Base-by-base conservation (phyloP, 92 coral and sea anemone species). In the Umimayanthus chanpuru region DNA sequence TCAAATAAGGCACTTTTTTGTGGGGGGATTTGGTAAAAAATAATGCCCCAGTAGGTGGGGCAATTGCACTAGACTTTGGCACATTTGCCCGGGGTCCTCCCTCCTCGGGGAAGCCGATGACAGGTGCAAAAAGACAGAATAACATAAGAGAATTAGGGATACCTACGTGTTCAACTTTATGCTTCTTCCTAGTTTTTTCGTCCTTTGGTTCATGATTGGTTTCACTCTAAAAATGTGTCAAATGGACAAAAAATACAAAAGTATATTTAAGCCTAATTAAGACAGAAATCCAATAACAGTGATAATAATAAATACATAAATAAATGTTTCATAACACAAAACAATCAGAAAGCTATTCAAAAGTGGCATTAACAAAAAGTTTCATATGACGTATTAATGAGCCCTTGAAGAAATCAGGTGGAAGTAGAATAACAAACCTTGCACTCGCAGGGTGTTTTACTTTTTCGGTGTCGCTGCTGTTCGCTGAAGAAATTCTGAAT, bases 151-250 rank as follows among this genome's bases (percentile, higher is more conserved):
- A 85, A 85, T 85, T 70, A 85, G 38, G 79, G 80, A 79, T 88
- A 88, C 85, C 78, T 80, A 88, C 86, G 8, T 88, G 78, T 70
- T 79, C 47, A 30, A 79, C 90, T 88, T 88, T 79, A n/a, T 88
- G 90, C 90, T 88, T 88, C 90, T 88, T 88, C 85, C 76, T 86
- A 86, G 53, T 56, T 86, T 77, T 87, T 88, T 80, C 90, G 80
- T 79, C 86, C 85, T 80, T 85, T 50, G 71, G 80, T 85, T 85
- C 41, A 73, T 85, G 81, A 72, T 85, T 67, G 58, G 88, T 85
- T 86, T 76, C 89, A 86, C 84, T 86, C 89, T 86, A 81, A 86
- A 86, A 86, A 77, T 58, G 58, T 23, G 65, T 86, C 56, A 76
- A 86, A 86, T 43, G n/a, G 88, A 44, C 5, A 73, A 82, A 82